These are phyloP conservation scores for Oreocharis arfaki DNA, from an alignment of 2,113 vertebrate genomes.

Conservation along the genomic window DNA sequence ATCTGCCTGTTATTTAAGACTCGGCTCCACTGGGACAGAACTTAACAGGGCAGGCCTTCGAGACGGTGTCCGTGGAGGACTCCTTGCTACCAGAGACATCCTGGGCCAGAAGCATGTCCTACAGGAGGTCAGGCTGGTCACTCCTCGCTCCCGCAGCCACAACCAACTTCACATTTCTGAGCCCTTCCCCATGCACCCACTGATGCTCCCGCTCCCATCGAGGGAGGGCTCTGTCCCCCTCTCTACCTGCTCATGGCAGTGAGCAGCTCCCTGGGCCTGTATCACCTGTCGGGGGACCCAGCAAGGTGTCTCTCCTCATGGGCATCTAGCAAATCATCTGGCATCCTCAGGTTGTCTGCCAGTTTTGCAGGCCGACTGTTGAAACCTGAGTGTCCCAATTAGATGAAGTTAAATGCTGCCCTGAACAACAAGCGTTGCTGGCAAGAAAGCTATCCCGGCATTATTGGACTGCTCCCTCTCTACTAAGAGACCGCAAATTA, in stretches of 20 bases:
- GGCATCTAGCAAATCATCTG: neutral
- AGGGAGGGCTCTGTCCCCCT: neutral
- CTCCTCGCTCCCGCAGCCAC: fast-evolving
- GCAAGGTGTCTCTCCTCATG: fast-evolving
- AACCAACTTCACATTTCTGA: fast-evolving
- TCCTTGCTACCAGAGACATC: neutral
- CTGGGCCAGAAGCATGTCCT: fast-evolving
- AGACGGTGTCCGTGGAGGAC: fast-evolving
- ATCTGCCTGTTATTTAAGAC: conserved; percentile 55
- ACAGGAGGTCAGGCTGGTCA: neutral
- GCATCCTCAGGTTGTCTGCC: neutral
- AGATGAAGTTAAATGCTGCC: neutral
- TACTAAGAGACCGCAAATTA: neutral
- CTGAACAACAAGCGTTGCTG: neutral
- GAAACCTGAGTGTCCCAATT: neutral
- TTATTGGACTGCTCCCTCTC: neutral
- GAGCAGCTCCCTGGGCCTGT: neutral
- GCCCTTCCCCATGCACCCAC: fast-evolving
- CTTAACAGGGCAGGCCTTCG: neutral
- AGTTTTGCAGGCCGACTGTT: neutral
- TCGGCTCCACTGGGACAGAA: neutral
- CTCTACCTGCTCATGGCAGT: fast-evolving
- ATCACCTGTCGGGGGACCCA: fast-evolving
- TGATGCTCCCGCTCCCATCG: fast-evolving
- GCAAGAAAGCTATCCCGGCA: neutral